Base-by-base conservation (phyloP, 2,888 invertebrate genomes). In the Orthonevra nobilis region DNA sequence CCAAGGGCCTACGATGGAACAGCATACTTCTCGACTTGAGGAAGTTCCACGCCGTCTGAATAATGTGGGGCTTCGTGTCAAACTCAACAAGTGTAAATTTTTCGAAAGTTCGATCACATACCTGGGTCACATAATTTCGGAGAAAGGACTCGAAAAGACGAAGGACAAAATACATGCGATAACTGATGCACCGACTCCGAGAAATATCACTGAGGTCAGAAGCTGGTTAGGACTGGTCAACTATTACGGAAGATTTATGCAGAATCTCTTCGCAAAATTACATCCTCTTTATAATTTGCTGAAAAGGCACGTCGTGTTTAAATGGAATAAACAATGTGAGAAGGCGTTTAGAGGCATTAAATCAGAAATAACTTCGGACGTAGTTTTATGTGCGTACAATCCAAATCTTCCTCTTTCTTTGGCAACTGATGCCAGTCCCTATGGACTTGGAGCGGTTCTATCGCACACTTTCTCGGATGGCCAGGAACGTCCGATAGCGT, bases 111-210 rank as follows among this genome's bases (percentile, higher is more conserved):
- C 82, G 40, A 58, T 83, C 34, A 73, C 72, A 6, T 85, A 68
- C n/a, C 58, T 86, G 9, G 85, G 84, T 2, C 84, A 86, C 36
- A 70, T 70, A 1, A 84, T 87, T 42, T 81, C 82, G 14, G 81
- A 61, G 15, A 34, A 82, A 3, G 85, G 86, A 0, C 81, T 86
- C 2, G 60, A 72, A 6, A 85, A 83, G 26, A 81, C 81, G 36
- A 34, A 81, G 1, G 79, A 81, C 0, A 85, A 85, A 61, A 66
- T 86, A 0, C 15, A 48, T n/a, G 84, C 83, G 0, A 84, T 86
- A 6, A 3, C 82, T 0, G 68, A 84, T 3, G 79, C 82, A 4
- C 82, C 83, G 3, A 58, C 14, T 26, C 85, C 85, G 3, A 63
- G 54, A 26, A 81, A 84, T 56, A 64, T 79, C 1, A 23, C 38